A percentile compares a stretch with the other conserved stretches of the same genome.
phyloP scores from a whole-genome alignment of 2,113 vertebrate species.

The Rana temporaria region DNA sequence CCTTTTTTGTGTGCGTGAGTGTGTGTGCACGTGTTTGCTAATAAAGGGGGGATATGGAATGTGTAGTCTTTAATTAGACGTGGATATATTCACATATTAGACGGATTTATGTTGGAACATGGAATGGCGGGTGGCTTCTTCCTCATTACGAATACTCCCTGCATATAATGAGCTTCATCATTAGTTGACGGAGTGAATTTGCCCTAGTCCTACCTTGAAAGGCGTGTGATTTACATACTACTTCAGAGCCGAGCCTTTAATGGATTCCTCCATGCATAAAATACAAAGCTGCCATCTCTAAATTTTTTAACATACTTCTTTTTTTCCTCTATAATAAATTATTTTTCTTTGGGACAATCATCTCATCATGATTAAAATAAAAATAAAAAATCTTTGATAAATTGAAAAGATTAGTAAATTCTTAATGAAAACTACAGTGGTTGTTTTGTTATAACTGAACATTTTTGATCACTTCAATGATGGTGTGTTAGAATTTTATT shows the following conservation, averaged over 20 bases:
- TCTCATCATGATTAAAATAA: too few relatives aligned
- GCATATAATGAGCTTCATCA: slow-evolving; percentile 98
- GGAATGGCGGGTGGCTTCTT: slow-evolving; percentile 88
- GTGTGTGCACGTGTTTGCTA: slow-evolving; percentile 17
- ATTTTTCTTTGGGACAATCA: slow-evolving; percentile 59
- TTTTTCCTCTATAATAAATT: slow-evolving; percentile 64
- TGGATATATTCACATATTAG: slow-evolving; percentile 98
- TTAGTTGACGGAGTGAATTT: slow-evolving; percentile 99
- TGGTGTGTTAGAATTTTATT: too few relatives aligned
- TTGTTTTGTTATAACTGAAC: too few relatives aligned
- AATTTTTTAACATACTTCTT: slow-evolving; percentile 81
- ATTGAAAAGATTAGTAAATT: too few relatives aligned
- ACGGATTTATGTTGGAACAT: slow-evolving; percentile 94
- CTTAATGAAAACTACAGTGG: too few relatives aligned
- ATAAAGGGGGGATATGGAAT: slow-evolving; percentile 86
- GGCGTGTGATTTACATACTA: slow-evolving; percentile 95
- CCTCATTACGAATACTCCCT: slow-evolving; percentile 97
- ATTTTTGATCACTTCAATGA: too few relatives aligned
- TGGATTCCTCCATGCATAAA: slow-evolving; percentile 98
- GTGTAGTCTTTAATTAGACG: slow-evolving; percentile 97
- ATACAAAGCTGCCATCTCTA: slow-evolving; percentile 93
- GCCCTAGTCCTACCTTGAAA: slow-evolving; percentile 96
- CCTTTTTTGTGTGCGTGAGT: neutral
- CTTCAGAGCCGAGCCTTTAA: slow-evolving; percentile 93
- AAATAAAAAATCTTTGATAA: too few relatives aligned